Percentiles rank a stretch among this genome's conserved stretches.
These are phyloP conservation scores for Sebastes hubbsi DNA, from an alignment of 2,797 vertebrate species.

Conservation along the genomic window DNA sequence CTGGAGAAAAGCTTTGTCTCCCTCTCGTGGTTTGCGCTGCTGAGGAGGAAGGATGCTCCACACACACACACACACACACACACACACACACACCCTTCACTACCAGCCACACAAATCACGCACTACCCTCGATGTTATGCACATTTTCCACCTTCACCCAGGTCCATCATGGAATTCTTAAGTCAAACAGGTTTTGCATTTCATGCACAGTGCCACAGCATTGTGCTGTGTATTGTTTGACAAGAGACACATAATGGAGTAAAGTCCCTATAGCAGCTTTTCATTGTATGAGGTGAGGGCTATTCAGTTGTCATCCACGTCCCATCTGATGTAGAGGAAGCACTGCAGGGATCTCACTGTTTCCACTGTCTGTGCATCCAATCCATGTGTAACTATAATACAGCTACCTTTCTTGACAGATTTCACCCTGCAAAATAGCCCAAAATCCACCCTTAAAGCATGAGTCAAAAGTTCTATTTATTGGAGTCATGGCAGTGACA, in stretches of 20 bases:
- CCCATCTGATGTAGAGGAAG: not conserved
- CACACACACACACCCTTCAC: not conserved
- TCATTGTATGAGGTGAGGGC: not conserved
- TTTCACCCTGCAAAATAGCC: not conserved
- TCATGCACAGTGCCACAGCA: not conserved
- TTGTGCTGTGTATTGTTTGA: not conserved
- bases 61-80: not conserved
- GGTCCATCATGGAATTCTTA: not conserved
- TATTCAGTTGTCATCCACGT: not conserved
- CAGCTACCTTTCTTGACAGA: not conserved
- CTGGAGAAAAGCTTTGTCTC: constrained; percentile 72
- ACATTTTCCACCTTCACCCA: not conserved
- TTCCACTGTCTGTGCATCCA: not conserved
- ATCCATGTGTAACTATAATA: not conserved
- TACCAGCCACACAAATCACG: not conserved
- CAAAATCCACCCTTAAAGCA: not conserved
- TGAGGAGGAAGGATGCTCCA: not conserved
- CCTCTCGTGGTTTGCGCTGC: constrained; percentile 72
- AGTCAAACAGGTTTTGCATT: not conserved
- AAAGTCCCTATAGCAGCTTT: not conserved
- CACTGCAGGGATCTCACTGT: not conserved
- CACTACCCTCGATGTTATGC: not conserved
- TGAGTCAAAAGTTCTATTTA: constrained; percentile 26
- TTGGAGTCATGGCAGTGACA: not conserved
- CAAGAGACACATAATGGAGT: not conserved